Evolutionary conservation across 2,797 vertebrate species (phyloP), one percentile per base, ranked within the genome.

Genomic region (Molossus alvarezi): DNA sequence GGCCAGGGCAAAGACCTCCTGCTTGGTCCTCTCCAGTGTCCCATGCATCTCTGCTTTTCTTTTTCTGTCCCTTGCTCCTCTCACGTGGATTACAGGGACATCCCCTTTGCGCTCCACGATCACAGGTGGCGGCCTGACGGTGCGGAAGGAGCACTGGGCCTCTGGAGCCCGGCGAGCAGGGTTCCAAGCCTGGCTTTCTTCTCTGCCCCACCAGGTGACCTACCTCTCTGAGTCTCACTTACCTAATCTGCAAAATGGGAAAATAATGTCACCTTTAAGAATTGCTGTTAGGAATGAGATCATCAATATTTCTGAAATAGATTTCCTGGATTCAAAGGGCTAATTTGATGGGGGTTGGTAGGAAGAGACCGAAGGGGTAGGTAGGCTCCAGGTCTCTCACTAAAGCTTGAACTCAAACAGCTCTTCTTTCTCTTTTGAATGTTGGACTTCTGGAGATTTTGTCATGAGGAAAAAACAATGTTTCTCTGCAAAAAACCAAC

Each of bases 231-330:
- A 77, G 29, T 17, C 48, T 95, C 73, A 82, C 1, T 33, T 73
- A 45, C 29, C 48, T 80, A 41, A 76, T 71, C 33, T 80, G 9
- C 77, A 29, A 95, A 58, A n/a, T 75, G 20, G 60, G 57, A 92
- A 91, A 51, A 89, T 62, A 75, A 45, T 9, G 27, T 6, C 51
- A 76, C 20, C 23, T 20, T 62, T 25, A 64, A 33, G 14, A 67
- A 20, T 41, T 81, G 12, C 27, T 72, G 7, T 48, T 18, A 48
- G n/a, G 18, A 48, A 41, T 62, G 48, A 90, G 65, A 21, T 12
- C 18, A 76, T 60, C 48, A 33, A 1, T 48, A 14, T 55, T 82
- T 72, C 55, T 72, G 14, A 62, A 94, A 89, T n/a, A 12, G 23
- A 7, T 9, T 76, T 71, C 13, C 57, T 23, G n/a, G 25, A 5